Percentiles rank a stretch among this genome's conserved stretches.
These are phyloP conservation scores for Pongo pygmaeus DNA, from an alignment of 2,113 vertebrate genomes.

Conservation along the genomic window DNA sequence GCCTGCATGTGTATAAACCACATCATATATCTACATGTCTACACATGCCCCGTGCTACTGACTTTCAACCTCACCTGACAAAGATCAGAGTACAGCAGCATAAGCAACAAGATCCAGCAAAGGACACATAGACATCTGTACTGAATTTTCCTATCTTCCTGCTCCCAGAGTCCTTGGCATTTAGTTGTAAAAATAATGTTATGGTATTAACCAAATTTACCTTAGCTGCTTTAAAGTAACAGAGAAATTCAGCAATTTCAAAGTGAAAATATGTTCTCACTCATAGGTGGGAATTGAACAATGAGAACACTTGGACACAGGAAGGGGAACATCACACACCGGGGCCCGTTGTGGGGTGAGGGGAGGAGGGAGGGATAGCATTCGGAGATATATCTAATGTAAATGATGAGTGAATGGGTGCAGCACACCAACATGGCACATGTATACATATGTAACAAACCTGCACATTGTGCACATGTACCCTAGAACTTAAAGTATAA, in stretches of 20 bases:
- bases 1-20: rapidly evolving
- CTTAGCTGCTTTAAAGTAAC: not conserved
- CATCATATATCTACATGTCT: too few species aligned
- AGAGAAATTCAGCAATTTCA: not conserved
- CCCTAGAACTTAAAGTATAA: too few species aligned
- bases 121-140: not conserved
- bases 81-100: not conserved
- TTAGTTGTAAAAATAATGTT: not conserved
- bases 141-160: not conserved
- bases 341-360: too few species aligned
- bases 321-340: too few species aligned
- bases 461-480: too few species aligned
- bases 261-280: not conserved
- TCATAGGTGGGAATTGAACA: too few species aligned
- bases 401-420: too few species aligned
- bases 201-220: not conserved
- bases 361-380: too few species aligned
- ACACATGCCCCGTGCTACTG: not conserved
- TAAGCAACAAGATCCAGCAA: not conserved
- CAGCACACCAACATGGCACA: too few species aligned
- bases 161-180: not conserved
- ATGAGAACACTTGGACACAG: too few species aligned
- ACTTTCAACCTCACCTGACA: not conserved
- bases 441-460: too few species aligned
- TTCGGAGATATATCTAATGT: too few species aligned